These are phyloP conservation scores for Dromaius novaehollandiae DNA, from an alignment of 2,113 vertebrate species.

Conservation along the genomic window DNA sequence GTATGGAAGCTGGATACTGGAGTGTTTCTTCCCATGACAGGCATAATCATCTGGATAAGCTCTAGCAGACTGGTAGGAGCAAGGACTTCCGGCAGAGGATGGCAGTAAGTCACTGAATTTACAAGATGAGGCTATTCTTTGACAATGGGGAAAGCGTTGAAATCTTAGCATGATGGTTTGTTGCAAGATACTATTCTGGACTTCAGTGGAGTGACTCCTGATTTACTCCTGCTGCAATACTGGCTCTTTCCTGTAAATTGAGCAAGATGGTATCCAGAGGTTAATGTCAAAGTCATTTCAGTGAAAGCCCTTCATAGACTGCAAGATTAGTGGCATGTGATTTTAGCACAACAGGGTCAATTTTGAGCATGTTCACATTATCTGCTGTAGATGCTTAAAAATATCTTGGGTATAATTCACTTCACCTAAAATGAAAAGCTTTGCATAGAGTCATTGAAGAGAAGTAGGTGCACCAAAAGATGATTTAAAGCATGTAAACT, in stretches of 20 bases:
- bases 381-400: neutral
- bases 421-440: neutral
- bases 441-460: neutral
- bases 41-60: neutral
- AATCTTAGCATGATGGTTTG: neutral
- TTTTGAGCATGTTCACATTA: neutral
- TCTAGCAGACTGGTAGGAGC: slow-evolving; percentile 16
- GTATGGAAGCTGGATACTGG: neutral
- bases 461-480: neutral
- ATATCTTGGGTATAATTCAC: accelerated
- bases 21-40: neutral
- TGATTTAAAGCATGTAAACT: neutral
- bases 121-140: neutral
- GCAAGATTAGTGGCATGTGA: too few species aligned
- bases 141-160: neutral
- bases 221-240: neutral
- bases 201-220: accelerated
- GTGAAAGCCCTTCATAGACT: neutral
- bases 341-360: neutral
- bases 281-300: accelerated
- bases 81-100: neutral
- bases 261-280: accelerated
- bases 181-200: neutral
- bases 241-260: neutral
- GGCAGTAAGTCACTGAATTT: neutral